Evolutionary conservation across 2,113 vertebrate species (phyloP), one percentile per base, ranked within the genome.

Genomic region (Prionailurus bengalensis): DNA sequence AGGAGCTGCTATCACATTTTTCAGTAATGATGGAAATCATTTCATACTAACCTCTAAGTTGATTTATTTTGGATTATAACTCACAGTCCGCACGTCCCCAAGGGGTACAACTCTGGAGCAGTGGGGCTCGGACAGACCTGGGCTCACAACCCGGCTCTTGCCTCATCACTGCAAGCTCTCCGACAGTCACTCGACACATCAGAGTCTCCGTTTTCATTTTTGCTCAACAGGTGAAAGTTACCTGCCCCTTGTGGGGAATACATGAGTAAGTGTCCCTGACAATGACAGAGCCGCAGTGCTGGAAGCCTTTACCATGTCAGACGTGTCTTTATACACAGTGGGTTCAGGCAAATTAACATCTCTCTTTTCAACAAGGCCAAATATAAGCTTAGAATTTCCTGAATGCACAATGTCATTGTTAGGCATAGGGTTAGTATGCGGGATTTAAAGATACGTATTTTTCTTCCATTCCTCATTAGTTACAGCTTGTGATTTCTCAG

Each of bases 401-500:
- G 36, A 82, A 42, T 55, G 31, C 23, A 27, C 51, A 36, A 65
- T 91, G 86, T 89, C 68, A 88, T 39, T 29, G 78, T 68, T 48
- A 94, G 73, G 36, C 58, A 42, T 16, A 68, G 33, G 16, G 17
- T 90, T 84, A 84, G 76, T 45, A 61, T 53, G 45, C 73, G 48
- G 25, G 31, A 55, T 89, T 96, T 84, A 53, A 65, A 95, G 87
- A 74, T 8, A 61, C 33, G 58, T 68, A 45, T 71, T 58, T 36
- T 61, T 73, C 82, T 79, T 79, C 53, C 68, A 95, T 71, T 91
- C 83, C 79, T 96, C 70, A 61, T 95, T 80, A 92, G 83, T 81
- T 95, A 58, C 29, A 84, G 55, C 68, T 84, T 65, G 86, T 74
- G 61, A 88, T 90, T 97, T 96, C 90, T 91, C 87, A 94, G 84